phyloP scores from a whole-genome alignment of 2,113 vertebrate genomes.

The Oryctolagus cuniculus region DNA sequence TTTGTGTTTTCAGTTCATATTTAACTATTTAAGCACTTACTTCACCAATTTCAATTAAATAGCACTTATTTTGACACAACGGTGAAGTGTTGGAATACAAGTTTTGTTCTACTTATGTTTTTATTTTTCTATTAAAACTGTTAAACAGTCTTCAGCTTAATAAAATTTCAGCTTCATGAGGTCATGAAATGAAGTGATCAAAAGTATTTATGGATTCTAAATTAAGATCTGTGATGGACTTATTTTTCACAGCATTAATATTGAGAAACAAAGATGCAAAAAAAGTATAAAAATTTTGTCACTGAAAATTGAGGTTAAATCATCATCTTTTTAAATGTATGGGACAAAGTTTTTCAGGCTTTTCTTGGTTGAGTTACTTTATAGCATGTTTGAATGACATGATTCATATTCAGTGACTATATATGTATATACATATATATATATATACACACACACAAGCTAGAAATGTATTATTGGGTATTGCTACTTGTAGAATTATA shows the following conservation, averaged over 20 bases:
- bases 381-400: not conserved
- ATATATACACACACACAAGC: not conserved
- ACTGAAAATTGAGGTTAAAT: conserved; percentile 7
- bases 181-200: not conserved
- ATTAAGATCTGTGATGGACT: not conserved
- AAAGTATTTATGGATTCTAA: not conserved
- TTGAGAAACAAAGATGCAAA: not conserved
- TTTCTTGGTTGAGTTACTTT: conserved; percentile 26
- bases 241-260: not conserved
- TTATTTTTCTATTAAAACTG: not conserved
- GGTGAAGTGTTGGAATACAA: not conserved
- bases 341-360: not conserved
- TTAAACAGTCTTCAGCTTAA: not conserved
- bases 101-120: conserved; percentile 2
- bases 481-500: not conserved
- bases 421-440: not conserved
- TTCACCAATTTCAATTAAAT: not conserved
- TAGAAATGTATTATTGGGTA: not conserved
- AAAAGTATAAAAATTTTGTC: not conserved
- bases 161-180: not conserved
- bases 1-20: not conserved
- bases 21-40: conserved; percentile 27
- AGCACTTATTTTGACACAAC: conserved; percentile 2
- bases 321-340: not conserved
- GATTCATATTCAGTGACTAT: not conserved